These are phyloP conservation scores for Caenorhabditis zanzibari DNA, from an alignment of 2,888 invertebrate species.

Conservation along the genomic window DNA sequence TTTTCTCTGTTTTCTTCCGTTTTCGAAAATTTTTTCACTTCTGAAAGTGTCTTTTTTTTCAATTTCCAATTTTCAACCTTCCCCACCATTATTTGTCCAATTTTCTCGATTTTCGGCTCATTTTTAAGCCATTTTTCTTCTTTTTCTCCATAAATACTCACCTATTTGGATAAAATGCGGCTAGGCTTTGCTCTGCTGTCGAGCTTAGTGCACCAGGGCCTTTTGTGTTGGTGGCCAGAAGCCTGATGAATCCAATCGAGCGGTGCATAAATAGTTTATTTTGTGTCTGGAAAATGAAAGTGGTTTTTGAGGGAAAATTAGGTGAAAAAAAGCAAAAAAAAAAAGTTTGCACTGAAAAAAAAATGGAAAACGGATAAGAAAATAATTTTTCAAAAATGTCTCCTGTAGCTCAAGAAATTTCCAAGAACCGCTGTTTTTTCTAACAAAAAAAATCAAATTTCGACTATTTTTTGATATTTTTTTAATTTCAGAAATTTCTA, in stretches of 20 bases:
- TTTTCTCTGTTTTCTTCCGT: too few species aligned
- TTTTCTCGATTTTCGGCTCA: not conserved
- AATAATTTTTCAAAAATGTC: too few species aligned
- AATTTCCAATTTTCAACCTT: not conserved
- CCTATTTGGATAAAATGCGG: slow-evolving; percentile 49
- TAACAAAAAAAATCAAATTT: too few species aligned
- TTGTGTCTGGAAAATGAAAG: not conserved
- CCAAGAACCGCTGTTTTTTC: too few species aligned
- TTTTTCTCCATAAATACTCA: not conserved
- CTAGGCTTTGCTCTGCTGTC: slow-evolving; percentile 35
- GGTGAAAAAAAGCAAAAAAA: not conserved
- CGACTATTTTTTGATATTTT: too few species aligned
- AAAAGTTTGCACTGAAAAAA: not conserved
- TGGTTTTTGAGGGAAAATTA: not conserved
- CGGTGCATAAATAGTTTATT: slow-evolving; percentile 61
- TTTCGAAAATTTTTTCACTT: too few species aligned
- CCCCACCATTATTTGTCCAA: not conserved
- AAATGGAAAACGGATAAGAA: not conserved
- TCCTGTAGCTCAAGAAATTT: too few species aligned
- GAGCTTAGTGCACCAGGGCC: slow-evolving; percentile 17
- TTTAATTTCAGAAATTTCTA: too few species aligned
- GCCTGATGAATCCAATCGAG: slow-evolving; percentile 54
- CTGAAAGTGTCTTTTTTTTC: too few species aligned
- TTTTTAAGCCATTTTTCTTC: not conserved
- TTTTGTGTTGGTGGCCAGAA: slow-evolving; percentile 22